Conservation (phyloP, 2,797 vertebrate genomes). For the Crypturellus tataupa region DNA sequence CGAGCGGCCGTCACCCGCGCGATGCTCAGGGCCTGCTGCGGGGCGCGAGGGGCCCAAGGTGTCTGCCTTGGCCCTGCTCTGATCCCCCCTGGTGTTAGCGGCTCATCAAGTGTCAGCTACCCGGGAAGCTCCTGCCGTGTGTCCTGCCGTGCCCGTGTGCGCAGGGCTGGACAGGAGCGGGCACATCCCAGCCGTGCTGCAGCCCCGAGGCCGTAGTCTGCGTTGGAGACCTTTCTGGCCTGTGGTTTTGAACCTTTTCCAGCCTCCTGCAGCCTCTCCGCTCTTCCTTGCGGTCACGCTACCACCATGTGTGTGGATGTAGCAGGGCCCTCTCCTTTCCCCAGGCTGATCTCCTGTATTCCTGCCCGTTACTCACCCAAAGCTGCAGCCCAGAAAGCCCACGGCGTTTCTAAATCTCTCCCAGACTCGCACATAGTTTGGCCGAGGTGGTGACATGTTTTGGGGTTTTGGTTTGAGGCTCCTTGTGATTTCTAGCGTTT, state of each 20-base stretch:
- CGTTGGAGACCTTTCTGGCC: rapidly evolving
- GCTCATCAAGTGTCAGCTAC: rapidly evolving
- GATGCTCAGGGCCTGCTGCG: background rate
- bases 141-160: too few species aligned
- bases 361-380: rapidly evolving
- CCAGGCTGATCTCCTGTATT: rapidly evolving
- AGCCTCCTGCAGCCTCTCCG: background rate
- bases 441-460: background rate
- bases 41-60: too few species aligned
- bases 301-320: rapidly evolving
- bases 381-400: rapidly evolving
- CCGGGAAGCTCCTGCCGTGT: background rate
- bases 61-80: too few species aligned
- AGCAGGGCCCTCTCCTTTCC: background rate
- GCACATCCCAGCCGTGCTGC: rapidly evolving
- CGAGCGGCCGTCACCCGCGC: rapidly evolving
- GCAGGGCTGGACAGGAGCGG: background rate
- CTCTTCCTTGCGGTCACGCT: rapidly evolving
- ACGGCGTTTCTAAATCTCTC: rapidly evolving
- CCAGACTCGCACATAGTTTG: background rate
- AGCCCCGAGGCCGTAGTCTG: background rate
- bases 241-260: background rate
- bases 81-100: rapidly evolving
- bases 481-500: background rate
- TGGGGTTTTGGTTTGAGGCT: background rate